Evolutionary conservation across 2,113 vertebrate genomes (phyloP).

Genomic region (Paraplagusia blochii): DNA sequence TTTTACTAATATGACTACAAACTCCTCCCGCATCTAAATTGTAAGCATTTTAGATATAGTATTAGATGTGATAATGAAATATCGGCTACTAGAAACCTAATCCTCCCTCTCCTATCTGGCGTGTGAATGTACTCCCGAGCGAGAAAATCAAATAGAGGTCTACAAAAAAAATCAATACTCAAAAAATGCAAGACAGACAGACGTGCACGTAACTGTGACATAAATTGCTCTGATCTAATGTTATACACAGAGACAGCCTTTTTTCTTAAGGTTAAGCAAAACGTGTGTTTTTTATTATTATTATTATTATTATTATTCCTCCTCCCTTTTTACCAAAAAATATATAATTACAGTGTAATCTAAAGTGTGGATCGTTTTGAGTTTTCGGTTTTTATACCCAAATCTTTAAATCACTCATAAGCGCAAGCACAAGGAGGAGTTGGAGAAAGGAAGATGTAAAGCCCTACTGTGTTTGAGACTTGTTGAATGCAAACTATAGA

Average conservation of each 20-base stretch:
- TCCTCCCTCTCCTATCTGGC: neutral
- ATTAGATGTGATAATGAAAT: too few relatives aligned
- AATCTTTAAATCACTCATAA: too few relatives aligned
- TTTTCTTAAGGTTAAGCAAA: conserved; percentile 14
- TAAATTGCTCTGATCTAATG: conserved; percentile 54
- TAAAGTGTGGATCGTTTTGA: too few relatives aligned
- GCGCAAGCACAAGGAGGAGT: neutral
- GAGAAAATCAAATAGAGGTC: conserved; percentile 31
- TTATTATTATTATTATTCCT: too few relatives aligned
- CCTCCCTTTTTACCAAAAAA: too few relatives aligned
- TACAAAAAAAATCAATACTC: conserved; percentile 31
- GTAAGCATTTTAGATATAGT: too few relatives aligned
- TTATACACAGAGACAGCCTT: conserved; percentile 65
- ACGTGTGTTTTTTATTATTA: too few relatives aligned
- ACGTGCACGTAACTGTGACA: conserved; percentile 33
- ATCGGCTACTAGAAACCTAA: too few relatives aligned
- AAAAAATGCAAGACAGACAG: conserved; percentile 17
- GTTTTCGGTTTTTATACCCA: too few relatives aligned
- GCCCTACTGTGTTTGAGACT: conserved; percentile 51
- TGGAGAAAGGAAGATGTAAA: neutral
- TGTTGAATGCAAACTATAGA: conserved; percentile 67
- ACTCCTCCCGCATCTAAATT: too few relatives aligned
- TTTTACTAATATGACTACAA: too few relatives aligned
- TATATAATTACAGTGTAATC: too few relatives aligned
- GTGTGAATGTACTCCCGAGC: conserved; percentile 5